Evolutionary conservation across 2,888 invertebrate species (phyloP).

Genomic region (Micoletzkya japonica): DNA sequence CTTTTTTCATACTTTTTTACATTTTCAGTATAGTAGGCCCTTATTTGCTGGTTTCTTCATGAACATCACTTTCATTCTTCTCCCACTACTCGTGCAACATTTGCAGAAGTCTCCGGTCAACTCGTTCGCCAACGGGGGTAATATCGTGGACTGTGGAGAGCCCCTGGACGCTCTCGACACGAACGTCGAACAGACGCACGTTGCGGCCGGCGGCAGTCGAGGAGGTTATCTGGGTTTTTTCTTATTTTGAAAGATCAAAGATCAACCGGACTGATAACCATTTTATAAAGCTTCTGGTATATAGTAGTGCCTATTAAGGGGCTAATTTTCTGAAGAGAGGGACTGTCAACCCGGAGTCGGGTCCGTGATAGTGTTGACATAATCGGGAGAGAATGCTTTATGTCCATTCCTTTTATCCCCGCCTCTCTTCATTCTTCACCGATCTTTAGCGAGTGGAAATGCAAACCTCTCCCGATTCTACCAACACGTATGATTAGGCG

Average conservation of each 20-base stretch:
- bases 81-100: too few relatives aligned
- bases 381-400: not conserved
- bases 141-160: constrained; percentile 31
- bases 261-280: not conserved
- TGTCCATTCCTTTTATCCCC: not conserved
- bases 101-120: too few relatives aligned
- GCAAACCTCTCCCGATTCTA: not conserved
- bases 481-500: not conserved
- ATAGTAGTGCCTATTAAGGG: not conserved
- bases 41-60: too few relatives aligned
- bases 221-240: constrained; percentile 32
- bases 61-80: too few relatives aligned
- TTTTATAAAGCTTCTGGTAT: not conserved
- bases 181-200: constrained; percentile 34
- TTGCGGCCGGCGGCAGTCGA: constrained; percentile 40
- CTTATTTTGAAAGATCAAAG: not conserved
- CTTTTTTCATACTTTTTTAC: too few relatives aligned
- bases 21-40: too few relatives aligned
- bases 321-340: not conserved
- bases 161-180: constrained; percentile 43
- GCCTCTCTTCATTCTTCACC: not conserved
- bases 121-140: constrained; percentile 5
- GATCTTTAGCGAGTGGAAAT: too few relatives aligned
- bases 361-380: not conserved
- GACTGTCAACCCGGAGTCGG: not conserved